Conservation (phyloP, 92 coral and sea anemone genomes). For the Micromussa lordhowensis region DNA sequence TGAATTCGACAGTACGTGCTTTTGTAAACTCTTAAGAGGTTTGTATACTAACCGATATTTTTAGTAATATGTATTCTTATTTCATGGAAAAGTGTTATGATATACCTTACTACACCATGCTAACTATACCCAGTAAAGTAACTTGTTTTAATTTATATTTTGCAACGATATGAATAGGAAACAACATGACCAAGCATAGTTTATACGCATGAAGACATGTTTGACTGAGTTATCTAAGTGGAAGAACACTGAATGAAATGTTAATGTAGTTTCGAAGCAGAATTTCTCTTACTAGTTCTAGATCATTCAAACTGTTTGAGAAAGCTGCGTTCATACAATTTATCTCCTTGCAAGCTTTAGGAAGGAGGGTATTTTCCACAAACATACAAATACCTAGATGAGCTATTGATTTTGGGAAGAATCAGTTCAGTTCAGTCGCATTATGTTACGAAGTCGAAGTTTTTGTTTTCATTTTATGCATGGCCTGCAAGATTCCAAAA, state of each 20-base stretch:
- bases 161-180: background rate
- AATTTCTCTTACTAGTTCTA: background rate
- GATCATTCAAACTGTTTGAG: background rate
- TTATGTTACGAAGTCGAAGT: background rate
- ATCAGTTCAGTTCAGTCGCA: background rate
- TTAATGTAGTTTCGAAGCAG: background rate
- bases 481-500: too few relatives aligned
- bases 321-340: background rate
- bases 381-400: background rate
- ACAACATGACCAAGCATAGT: background rate
- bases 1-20: background rate
- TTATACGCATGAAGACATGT: too few relatives aligned
- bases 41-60: background rate
- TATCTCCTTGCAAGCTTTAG: background rate
- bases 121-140: background rate
- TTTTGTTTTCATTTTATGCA: background rate
- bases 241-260: background rate
- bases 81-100: background rate
- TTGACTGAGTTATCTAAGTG: too few relatives aligned
- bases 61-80: too few relatives aligned
- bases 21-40: background rate
- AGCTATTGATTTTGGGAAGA: background rate
- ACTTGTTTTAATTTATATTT: background rate
- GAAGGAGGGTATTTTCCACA: background rate
- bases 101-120: background rate